Conservation (phyloP, 1,140 invertebrate genomes). For the Heliconius melpomene region DNA sequence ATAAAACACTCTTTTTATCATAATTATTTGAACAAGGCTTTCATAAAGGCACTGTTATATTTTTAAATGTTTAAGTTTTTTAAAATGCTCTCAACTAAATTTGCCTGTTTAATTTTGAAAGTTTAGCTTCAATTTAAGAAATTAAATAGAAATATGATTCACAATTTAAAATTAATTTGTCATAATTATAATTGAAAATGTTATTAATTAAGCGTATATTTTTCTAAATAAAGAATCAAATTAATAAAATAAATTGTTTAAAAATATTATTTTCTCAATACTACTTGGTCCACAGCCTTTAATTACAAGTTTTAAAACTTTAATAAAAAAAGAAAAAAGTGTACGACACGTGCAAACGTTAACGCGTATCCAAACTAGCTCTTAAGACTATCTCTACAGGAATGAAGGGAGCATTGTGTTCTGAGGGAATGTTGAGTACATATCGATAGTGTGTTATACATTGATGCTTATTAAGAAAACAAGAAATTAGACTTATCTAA, state of each 20-base stretch:
- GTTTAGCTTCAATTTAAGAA: too few species aligned
- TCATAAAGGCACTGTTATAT: not conserved
- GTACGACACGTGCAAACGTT: constrained; percentile 1
- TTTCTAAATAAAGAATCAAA: too few species aligned
- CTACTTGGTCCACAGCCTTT: not conserved
- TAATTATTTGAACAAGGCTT: not conserved
- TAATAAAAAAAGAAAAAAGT: not conserved
- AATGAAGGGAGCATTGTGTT: constrained; percentile 15
- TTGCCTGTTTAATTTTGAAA: not conserved
- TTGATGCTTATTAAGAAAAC: too few species aligned
- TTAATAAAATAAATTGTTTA: too few species aligned
- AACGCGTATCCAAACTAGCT: constrained; percentile 15
- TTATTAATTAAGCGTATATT: too few species aligned
- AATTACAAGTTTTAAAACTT: not conserved
- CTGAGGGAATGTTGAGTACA: not conserved
- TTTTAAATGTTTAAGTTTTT: too few species aligned
- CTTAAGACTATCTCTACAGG: constrained; percentile 17
- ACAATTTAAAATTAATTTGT: not conserved
- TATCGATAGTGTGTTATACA: not conserved
- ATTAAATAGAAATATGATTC: not conserved
- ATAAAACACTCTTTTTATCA: too few species aligned
- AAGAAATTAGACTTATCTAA: too few species aligned
- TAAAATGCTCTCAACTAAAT: not conserved
- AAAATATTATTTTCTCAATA: too few species aligned
- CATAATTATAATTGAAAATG: too few species aligned